Percentiles rank a stretch among this genome's conserved stretches.
Conservation (phyloP, 2,888 invertebrate genomes). For the Anthophora plumipes region DNA sequence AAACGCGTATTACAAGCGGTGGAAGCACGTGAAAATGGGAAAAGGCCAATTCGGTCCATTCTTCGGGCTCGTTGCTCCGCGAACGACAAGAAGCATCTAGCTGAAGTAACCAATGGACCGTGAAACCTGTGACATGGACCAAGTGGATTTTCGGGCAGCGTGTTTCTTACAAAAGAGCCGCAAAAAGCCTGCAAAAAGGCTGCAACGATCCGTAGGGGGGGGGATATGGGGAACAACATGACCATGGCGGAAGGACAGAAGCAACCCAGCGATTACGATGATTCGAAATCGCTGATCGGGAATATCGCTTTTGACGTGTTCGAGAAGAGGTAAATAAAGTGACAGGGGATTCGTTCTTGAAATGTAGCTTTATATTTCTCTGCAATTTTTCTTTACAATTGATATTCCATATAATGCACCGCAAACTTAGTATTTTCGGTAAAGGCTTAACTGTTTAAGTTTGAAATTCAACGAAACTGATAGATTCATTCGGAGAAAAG, state of each 20-base stretch:
- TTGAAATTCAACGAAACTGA: too few relatives aligned
- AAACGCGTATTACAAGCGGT: slow-evolving; percentile 52
- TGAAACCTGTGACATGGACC: slow-evolving; percentile 79
- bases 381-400: too few relatives aligned
- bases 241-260: slow-evolving; percentile 22
- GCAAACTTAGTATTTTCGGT: too few relatives aligned
- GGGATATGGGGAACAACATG: slow-evolving; percentile 43
- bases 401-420: too few relatives aligned
- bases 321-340: slow-evolving; percentile 21
- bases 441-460: too few relatives aligned
- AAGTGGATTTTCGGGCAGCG: slow-evolving; percentile 75
- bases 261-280: slow-evolving; percentile 13
- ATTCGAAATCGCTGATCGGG: slow-evolving; percentile 42
- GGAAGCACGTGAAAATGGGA: slow-evolving; percentile 69
- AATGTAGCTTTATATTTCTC: too few relatives aligned
- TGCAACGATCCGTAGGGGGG: slow-evolving; percentile 42
- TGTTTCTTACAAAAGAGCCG: slow-evolving; percentile 71
- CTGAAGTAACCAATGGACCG: slow-evolving; percentile 71
- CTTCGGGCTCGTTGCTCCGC: slow-evolving; percentile 75
- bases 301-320: slow-evolving; percentile 43
- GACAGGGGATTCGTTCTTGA: not conserved
- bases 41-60: slow-evolving; percentile 76
- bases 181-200: slow-evolving; percentile 68
- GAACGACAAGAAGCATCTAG: slow-evolving; percentile 69
- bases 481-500: too few relatives aligned